These are phyloP conservation scores for Pollenia angustigena DNA, from an alignment of 2,888 invertebrate species.

Conservation along the genomic window DNA sequence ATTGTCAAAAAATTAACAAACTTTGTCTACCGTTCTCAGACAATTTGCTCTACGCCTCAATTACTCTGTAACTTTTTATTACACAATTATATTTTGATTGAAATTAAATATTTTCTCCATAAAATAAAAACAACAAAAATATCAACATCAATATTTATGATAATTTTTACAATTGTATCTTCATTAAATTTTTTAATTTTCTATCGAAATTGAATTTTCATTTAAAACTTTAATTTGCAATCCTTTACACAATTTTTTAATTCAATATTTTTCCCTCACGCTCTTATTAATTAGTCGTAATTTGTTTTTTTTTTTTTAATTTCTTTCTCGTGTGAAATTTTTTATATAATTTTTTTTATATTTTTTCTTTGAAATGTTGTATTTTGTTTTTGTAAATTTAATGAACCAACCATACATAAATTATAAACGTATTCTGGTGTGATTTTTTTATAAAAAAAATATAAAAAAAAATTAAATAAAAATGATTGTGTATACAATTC, in stretches of 20 bases:
- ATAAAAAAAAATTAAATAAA: conserved; percentile 15
- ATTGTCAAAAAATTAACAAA: too few species aligned
- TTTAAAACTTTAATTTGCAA: conserved; percentile 50
- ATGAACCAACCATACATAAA: conserved; percentile 68
- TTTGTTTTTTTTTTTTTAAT: conserved; percentile 43
- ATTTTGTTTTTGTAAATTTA: conserved; percentile 64
- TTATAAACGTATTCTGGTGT: conserved; percentile 53
- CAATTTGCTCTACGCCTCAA: conserved; percentile 29
- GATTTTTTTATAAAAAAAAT: conserved; percentile 8
- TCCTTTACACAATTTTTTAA: conserved; percentile 62
- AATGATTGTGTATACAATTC: conserved; percentile 40
- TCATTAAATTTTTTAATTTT: conserved; percentile 27
- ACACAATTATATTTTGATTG: conserved; percentile 44
- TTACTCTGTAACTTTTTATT: conserved; percentile 54
- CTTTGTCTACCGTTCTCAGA: background rate
- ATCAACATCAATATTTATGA: conserved; percentile 4
- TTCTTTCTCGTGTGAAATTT: conserved; percentile 24
- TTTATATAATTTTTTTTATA: too few species aligned
- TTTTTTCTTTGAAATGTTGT: conserved; percentile 20
- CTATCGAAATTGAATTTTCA: conserved; percentile 39
- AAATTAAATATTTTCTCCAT: conserved; percentile 25
- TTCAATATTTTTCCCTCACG: conserved; percentile 54
- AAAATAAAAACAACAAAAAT: background rate
- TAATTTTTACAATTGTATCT: conserved; percentile 45
- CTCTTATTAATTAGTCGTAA: conserved; percentile 68